A percentile compares a stretch with the other conserved stretches of the same genome.
These are phyloP conservation scores for Gadopsis marmoratus DNA, from an alignment of 2,797 vertebrate genomes.

Conservation along the genomic window DNA sequence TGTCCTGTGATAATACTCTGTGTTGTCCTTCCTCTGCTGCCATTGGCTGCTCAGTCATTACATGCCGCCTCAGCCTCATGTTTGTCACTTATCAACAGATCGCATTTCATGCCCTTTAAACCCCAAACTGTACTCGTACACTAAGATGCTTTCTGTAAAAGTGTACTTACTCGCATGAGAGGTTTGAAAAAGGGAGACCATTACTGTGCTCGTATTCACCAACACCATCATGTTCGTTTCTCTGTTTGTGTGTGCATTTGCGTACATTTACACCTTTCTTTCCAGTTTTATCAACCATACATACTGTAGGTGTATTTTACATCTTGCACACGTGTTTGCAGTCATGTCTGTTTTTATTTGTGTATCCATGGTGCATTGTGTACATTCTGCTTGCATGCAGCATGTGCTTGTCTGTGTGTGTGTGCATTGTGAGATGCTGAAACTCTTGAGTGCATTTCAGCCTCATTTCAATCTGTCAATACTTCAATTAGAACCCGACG, in stretches of 20 bases:
- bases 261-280: conserved; percentile 26
- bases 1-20: conserved; percentile 10
- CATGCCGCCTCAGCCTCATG: conserved; percentile 47
- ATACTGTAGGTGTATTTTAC: conserved; percentile 2
- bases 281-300: conserved; percentile 7
- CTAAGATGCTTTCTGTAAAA: conserved; percentile 72
- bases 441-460: conserved; percentile 82
- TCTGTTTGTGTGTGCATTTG: conserved; percentile 29
- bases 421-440: conserved; percentile 38
- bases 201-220: conserved; percentile 66
- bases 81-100: conserved; percentile 67
- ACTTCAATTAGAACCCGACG: conserved; percentile 83
- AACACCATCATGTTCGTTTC: conserved; percentile 9
- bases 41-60: conserved; percentile 56
- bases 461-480: conserved; percentile 88
- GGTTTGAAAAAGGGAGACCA: conserved; percentile 75
- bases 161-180: conserved; percentile 76
- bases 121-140: conserved; percentile 67
- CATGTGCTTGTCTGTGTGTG: conserved; percentile 23
- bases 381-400: conserved; percentile 20
- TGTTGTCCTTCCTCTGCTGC: conserved; percentile 23
- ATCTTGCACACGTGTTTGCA: conserved; percentile 13
- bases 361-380: conserved; percentile 6
- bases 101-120: conserved; percentile 79
- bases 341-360: conserved; percentile 6